Evolutionary conservation across 2,888 invertebrate species (phyloP), one percentile per base, ranked within the genome.

Genomic region (Pristionchus japonicus): DNA sequence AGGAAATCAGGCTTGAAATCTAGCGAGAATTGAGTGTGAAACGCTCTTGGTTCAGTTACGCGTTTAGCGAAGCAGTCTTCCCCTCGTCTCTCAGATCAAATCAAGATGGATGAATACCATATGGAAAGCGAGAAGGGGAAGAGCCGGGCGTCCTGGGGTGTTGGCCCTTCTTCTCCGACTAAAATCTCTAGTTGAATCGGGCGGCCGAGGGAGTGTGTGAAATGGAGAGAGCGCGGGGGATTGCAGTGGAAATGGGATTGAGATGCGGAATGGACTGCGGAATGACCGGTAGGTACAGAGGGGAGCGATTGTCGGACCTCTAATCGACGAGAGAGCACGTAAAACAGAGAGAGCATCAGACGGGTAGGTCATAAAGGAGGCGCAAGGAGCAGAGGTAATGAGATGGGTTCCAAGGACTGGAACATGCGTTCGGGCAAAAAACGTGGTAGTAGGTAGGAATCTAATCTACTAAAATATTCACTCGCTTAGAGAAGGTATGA

Each of bases 31-130:
- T 23, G 37, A 61, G 27, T 61, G n/a, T 11, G 61, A 61, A 61
- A 61, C 61, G n/a, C 27, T 4, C n/a, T 27, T 61, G 61, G 61
- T 27, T 67, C 20, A 34, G 67, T 27, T 15, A 6, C 52, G 67
- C 67, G 67, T 67, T 67, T 67, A 67, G 67, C 67, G 7, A 27
- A 1, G n/a, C 64, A 27, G 27, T 67, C 27, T 67, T 27, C n/a
- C 61, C 23, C 67, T 27, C 34, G 15, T 31, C 64, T 27, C 34
- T 34, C 31, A 67, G 67, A 74, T 74, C 74, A 74, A 74, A 74
- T 74, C 74, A 74, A 74, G 74, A 74, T 74, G 74, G 43, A 74
- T 74, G 74, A 74, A 74, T 74, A 74, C 74, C 74, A 74, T 74
- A 74, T 74, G 74, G 40, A 37, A 31, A 31, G 70, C 61, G 61